Evolutionary conservation across 2,113 vertebrate species (phyloP).

Genomic region (Capreolus pygargus): DNA sequence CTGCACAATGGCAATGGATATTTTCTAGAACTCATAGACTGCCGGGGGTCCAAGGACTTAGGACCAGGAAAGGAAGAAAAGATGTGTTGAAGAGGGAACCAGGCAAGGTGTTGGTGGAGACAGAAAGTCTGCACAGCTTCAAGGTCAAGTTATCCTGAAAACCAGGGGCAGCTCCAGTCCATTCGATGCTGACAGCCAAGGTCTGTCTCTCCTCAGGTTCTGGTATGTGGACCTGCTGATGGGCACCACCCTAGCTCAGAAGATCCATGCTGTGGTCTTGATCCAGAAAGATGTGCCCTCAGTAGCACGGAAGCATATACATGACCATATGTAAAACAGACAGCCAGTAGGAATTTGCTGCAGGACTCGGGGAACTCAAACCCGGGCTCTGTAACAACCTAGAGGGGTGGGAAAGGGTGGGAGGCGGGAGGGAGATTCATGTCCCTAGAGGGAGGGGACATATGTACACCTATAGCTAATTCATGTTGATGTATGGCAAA

Average conservation of each 20-base stretch:
- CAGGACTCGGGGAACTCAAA: not conserved
- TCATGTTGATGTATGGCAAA: not conserved
- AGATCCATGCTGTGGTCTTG: not conserved
- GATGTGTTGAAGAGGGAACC: not conserved
- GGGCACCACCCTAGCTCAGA: not conserved
- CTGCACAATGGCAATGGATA: not conserved
- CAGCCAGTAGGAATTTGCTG: not conserved
- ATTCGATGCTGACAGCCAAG: not conserved
- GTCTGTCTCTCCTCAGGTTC: not conserved
- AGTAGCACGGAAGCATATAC: not conserved
- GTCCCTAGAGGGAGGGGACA: not conserved
- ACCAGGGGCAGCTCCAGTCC: not conserved
- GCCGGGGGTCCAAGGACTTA: not conserved
- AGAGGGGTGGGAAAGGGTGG: not conserved
- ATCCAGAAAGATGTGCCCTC: not conserved
- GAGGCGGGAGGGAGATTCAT: not conserved
- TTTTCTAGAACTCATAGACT: not conserved
- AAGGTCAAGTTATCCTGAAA: not conserved
- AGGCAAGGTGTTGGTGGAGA: not conserved
- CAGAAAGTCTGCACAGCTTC: not conserved
- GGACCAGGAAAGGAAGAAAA: not conserved
- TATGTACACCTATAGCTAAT: not conserved
- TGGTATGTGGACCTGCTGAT: too few species aligned
- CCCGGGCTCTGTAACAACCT: not conserved
- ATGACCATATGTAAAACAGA: not conserved